A percentile compares a stretch with the other conserved stretches of the same genome.
Evolutionary conservation across 2,797 vertebrate species (phyloP).

Genomic region (Sebastes ruberrimus): DNA sequence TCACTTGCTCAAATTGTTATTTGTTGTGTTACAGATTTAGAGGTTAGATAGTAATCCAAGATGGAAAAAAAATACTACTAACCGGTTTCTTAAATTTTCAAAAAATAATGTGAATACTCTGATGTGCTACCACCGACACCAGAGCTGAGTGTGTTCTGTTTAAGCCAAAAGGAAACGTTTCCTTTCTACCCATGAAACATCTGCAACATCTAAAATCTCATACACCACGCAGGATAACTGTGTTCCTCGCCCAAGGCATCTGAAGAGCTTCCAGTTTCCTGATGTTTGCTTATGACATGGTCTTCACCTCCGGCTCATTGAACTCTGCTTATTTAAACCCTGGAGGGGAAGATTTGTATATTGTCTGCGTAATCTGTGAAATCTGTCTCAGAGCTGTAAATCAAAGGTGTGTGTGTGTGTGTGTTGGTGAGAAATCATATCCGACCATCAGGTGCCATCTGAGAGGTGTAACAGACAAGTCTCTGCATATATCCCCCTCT

Average conservation of each 20-base stretch:
- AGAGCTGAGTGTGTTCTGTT: not conserved
- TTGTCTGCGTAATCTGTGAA: conserved; percentile 54
- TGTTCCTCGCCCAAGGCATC: conserved; percentile 28
- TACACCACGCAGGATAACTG: conserved; percentile 26
- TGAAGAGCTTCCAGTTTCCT: conserved; percentile 29
- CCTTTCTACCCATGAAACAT: conserved; percentile 27
- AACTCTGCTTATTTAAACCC: conserved; percentile 32
- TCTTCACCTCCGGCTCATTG: conserved; percentile 30
- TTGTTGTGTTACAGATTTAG: not conserved
- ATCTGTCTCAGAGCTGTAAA: conserved; percentile 57
- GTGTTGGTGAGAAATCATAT: conserved; percentile 52
- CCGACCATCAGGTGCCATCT: conserved; percentile 60
- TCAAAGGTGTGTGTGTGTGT: conserved; percentile 24
- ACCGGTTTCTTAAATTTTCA: not conserved
- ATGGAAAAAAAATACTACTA: not conserved
- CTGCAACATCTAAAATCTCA: conserved; percentile 46
- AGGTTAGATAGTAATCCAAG: not conserved
- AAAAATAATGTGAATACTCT: not conserved
- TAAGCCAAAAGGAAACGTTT: conserved; percentile 8
- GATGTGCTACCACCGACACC: not conserved
- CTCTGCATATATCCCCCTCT: conserved; percentile 45
- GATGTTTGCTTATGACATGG: conserved; percentile 47
- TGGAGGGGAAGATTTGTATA: conserved; percentile 25
- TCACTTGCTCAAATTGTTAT: not conserved
- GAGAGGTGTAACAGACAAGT: conserved; percentile 61